Percentiles rank a stretch among this genome's conserved stretches.
These are phyloP conservation scores for Lypha dubia DNA, from an alignment of 2,888 invertebrate species.

Conservation along the genomic window DNA sequence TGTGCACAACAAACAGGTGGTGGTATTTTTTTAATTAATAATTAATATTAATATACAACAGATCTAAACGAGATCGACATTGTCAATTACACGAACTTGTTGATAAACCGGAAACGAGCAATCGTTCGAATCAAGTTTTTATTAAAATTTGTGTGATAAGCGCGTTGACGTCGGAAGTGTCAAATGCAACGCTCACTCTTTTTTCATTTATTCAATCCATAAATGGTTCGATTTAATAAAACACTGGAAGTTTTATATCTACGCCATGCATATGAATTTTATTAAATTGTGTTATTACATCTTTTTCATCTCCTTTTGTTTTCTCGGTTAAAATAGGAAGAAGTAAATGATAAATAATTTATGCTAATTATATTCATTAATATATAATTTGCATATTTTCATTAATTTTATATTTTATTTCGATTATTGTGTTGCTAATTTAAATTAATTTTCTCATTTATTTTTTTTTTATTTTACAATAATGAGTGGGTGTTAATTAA, in stretches of 20 bases:
- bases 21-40: constrained; percentile 15
- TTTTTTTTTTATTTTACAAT: constrained; percentile 22
- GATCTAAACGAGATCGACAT: constrained; percentile 18
- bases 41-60: constrained; percentile 20
- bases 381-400: constrained; percentile 52
- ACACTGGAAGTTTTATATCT: constrained; percentile 11
- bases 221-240: not conserved
- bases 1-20: not conserved
- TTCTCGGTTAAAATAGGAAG: not conserved
- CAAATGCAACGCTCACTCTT: constrained; percentile 66
- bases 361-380: constrained; percentile 33
- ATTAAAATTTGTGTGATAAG: constrained; percentile 1
- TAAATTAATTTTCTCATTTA: constrained; percentile 14
- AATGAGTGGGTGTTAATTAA: constrained; percentile 80
- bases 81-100: constrained; percentile 45
- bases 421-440: not conserved
- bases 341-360: constrained; percentile 40
- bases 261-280: constrained; percentile 27
- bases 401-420: constrained; percentile 36
- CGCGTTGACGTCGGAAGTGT: constrained; percentile 68
- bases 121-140: constrained; percentile 8
- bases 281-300: not conserved
- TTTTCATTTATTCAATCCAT: constrained; percentile 28
- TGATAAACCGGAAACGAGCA: not conserved
- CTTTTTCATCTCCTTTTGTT: not conserved